Evolutionary conservation across 2,888 invertebrate genomes (phyloP), one percentile per base, ranked within the genome.

Genomic region (Drosophila kuntzei): DNA sequence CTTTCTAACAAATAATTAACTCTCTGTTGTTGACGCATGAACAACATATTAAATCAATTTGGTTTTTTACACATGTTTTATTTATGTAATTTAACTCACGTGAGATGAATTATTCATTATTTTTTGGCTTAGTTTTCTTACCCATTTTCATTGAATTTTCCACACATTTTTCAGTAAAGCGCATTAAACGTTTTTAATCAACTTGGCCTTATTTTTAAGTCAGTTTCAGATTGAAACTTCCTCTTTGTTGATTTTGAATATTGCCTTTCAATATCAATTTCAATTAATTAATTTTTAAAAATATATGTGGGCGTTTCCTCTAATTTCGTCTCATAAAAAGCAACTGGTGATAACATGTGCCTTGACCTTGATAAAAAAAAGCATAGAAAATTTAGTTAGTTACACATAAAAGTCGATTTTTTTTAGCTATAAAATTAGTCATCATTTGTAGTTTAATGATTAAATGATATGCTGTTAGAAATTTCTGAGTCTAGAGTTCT

Each of bases 11-110:
- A 71, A 49, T 71, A 68, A 58, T 69, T 73, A 86, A 82, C 76
- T 74, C 41, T 53, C 16, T 43, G 18, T 46, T 76, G 55, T 61
- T 81, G 68, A 64, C 63, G 80, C 88, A 87, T 87, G 89, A 79
- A 72, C 86, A 86, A 77, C 71, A 67, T 74, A 71, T 71, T 71
- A 66, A 58, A 27, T 12, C 14, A 32, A 49, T 49, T 49, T 49
- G 32, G 18, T 16, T 49, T 44, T 47, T 69, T 61, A 75, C 67
- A 78, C 68, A 66, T 72, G 55, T 70, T 71, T 69, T 50, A 34
- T 34, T 84, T 83, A 87, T 75, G 62, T 78, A 77, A 75, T 72
- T 68, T 68, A 62, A 49, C 55, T 50, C 65, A 59, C 64, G 72
- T 67, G 58, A 66, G 39, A 46, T 60, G 59, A 44, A 7, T 54